Evolutionary conservation across 2,888 invertebrate genomes (phyloP).

Genomic region (Papilio elwesi): DNA sequence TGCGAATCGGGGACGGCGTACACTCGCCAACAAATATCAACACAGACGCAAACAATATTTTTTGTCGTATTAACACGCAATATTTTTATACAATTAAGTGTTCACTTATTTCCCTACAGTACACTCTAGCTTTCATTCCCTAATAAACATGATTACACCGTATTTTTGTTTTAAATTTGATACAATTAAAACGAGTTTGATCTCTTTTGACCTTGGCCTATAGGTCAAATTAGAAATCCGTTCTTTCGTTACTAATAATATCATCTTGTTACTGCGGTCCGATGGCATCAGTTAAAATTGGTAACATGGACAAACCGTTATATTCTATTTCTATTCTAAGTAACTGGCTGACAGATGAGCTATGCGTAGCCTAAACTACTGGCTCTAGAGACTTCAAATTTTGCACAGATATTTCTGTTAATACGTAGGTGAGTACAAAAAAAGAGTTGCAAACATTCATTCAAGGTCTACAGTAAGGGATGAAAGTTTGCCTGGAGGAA

Average conservation of each 20-base stretch:
- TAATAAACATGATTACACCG: constrained; percentile 24
- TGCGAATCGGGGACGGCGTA: constrained; percentile 50
- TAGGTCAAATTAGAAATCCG: constrained; percentile 36
- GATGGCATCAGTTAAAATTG: constrained; percentile 13
- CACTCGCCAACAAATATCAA: constrained; percentile 29
- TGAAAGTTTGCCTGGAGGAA: too few relatives aligned
- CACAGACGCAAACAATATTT: constrained; percentile 25
- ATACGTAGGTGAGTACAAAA: too few relatives aligned
- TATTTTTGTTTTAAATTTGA: constrained; percentile 33
- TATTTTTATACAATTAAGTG: not conserved
- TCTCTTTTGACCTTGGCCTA: constrained; percentile 35
- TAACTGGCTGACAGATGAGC: too few relatives aligned
- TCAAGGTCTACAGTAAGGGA: too few relatives aligned
- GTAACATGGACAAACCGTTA: too few relatives aligned
- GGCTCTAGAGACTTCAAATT: too few relatives aligned
- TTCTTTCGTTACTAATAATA: constrained; percentile 33
- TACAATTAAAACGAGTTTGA: constrained; percentile 30
- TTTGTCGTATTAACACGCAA: constrained; percentile 21
- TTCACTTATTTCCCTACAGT: constrained; percentile 11
- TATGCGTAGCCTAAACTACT: too few relatives aligned
- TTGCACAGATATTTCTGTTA: too few relatives aligned
- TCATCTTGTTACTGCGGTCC: constrained; percentile 16
- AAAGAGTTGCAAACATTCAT: too few relatives aligned
- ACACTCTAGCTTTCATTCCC: constrained; percentile 30
- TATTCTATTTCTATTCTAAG: too few relatives aligned